Percentiles rank a stretch among this genome's conserved stretches.
Conservation (phyloP, 2,888 invertebrate genomes). For the Sisyra nigra region DNA sequence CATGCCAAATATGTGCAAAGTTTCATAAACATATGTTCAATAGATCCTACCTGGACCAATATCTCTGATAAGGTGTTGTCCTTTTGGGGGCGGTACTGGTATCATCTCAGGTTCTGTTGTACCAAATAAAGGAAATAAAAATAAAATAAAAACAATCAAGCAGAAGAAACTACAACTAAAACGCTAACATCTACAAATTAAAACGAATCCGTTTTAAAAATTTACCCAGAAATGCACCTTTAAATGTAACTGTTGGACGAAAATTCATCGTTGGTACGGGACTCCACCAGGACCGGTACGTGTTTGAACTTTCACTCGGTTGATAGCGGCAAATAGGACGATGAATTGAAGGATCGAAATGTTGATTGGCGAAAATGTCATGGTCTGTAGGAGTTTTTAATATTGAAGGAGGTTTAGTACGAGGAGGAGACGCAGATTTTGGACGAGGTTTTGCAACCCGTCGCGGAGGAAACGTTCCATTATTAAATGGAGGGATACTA, state of each 20-base stretch:
- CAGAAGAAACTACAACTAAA: constrained; percentile 16
- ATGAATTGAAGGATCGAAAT: constrained; percentile 59
- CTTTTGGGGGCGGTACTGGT: constrained; percentile 46
- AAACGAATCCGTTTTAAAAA: constrained; percentile 3
- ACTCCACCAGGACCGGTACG: constrained; percentile 30
- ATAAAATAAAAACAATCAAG: constrained; percentile 12
- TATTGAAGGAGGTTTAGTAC: constrained; percentile 29
- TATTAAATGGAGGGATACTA: constrained; percentile 19
- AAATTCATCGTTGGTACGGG: constrained; percentile 32
- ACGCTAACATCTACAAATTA: constrained; percentile 1
- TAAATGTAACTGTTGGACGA: constrained; percentile 54
- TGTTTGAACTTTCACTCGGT: constrained; percentile 26
- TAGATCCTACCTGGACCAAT: constrained; percentile 35
- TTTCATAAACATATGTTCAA: too few species aligned
- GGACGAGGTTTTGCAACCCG: constrained; percentile 26
- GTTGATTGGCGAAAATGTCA: constrained; percentile 44
- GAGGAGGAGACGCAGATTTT: constrained; percentile 32
- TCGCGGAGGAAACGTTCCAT: constrained; percentile 22
- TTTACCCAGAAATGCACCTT: constrained; percentile 35
- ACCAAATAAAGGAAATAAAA: constrained; percentile 14
- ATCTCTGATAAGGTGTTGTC: constrained; percentile 35
- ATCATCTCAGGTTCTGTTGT: constrained; percentile 40
- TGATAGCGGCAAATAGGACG: constrained; percentile 62
- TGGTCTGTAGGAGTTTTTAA: constrained; percentile 27
- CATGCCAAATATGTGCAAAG: too few species aligned